phyloP scores from a whole-genome alignment of 2,797 vertebrate species.

The Rhabdomys pumilio region DNA sequence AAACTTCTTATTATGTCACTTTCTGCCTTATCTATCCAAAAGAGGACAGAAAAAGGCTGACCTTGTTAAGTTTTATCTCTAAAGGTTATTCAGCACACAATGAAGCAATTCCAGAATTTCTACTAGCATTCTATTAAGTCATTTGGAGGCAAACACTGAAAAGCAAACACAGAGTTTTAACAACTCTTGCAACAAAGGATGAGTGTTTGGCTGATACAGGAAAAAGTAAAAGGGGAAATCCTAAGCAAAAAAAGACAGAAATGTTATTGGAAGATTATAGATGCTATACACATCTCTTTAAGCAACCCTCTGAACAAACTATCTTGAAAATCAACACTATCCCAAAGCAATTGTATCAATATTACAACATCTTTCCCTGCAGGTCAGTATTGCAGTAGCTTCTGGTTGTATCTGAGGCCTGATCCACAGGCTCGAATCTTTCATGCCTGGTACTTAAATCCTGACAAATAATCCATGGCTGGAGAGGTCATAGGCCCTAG shows the following conservation, averaged over 20 bases:
- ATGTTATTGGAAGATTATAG: not conserved
- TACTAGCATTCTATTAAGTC: conserved; percentile 11
- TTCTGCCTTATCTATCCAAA: conserved; percentile 43
- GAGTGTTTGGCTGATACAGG: not conserved
- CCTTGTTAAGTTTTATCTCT: conserved; percentile 31
- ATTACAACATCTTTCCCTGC: not conserved
- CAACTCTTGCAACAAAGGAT: not conserved
- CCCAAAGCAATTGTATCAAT: not conserved
- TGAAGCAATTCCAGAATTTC: conserved; percentile 16
- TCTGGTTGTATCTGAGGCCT: not conserved
- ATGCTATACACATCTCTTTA: not conserved
- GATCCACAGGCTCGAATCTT: not conserved
- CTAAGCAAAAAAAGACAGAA: not conserved
- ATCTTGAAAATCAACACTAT: not conserved
- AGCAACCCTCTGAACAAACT: not conserved
- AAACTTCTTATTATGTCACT: conserved; percentile 65
- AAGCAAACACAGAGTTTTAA: not conserved
- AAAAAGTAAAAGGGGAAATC: not conserved
- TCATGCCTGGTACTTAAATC: not conserved
- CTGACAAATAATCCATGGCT: not conserved
- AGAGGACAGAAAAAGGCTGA: not conserved
- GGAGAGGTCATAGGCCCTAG: not conserved
- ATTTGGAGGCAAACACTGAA: not conserved
- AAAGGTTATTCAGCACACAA: conserved; percentile 1
- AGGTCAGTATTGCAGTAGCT: not conserved